Base-by-base conservation (phyloP, 2,113 vertebrate genomes). In the Rhabdornis inornatus region DNA sequence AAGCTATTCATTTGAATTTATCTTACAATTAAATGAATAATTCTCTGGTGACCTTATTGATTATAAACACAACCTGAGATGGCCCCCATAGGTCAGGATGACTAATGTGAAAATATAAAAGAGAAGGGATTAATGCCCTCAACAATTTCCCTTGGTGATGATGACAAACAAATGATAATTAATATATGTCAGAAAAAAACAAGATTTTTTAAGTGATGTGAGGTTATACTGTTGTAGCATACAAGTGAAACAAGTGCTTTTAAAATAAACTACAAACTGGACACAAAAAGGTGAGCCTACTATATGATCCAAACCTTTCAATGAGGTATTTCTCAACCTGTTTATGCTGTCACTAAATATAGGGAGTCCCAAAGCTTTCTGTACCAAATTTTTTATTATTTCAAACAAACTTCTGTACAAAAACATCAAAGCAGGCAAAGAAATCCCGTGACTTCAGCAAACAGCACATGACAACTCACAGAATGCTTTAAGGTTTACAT, bases 301-400 rank as follows among this genome's bases (percentile, higher is more conserved):
- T 35, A 2, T 13, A 83, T 52, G 56, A 71, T n/a, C 10, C 24
- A 50, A 90, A 90, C 74, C 17, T 66, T 63, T 23, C 74, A 79
- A 72, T 14, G 1, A 65, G 11, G 13, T 33, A 55, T 45, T 92
- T 83, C n/a, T 76, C 57, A 82, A 60, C 7, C 37, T 57, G 10
- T 53, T 91, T 74, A 59, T n/a, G n/a, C 30, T 74, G 24, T 27
- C 68, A 80, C 71, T 87, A 93, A 76, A 89, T n/a, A 80, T 9
- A 74, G 76, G 75, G 59, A 92, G 63, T 61, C 27, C 49, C 79
- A 88, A 50, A 80, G 30, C 56, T 95, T 96, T 95, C 95, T 83
- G 95, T 96, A 97, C 95, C 95, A 97, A 97, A 96, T 71, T 60
- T 96, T 98, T 98, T 97, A 97, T 97, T 96, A 96, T 96, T 96